Base-by-base conservation (phyloP, 2,113 vertebrate genomes). In the Todiramphus saurophagus region DNA sequence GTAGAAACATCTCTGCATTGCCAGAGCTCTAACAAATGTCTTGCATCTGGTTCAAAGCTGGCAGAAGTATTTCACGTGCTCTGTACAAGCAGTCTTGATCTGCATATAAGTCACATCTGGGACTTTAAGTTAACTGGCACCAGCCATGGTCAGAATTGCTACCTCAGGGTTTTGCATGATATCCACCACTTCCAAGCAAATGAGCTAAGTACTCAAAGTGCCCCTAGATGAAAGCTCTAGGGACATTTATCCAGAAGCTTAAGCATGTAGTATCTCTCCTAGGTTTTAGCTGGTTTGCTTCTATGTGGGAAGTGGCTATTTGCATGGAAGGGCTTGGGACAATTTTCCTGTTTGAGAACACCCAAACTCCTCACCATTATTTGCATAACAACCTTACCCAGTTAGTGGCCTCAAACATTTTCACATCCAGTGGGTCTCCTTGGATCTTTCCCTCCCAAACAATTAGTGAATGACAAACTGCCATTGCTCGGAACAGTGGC, bases 361-460 rank as follows among this genome's bases (percentile, higher is more conserved):
- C 16, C 33, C 44, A 37, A 81, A 69, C 13, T 41, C 16, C 4
- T 46, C 23, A 37, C n/a, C 17, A 4, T 7, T 46, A 16, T 72
- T 72, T n/a, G 24, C 28, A 14, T 13, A 81, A 86, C 10, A 77
- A 48, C 12, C 86, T 97, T 97, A 98, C 97, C 97, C 97, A 98
- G 35, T 91, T 72, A 56, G 97, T 98, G 56, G 94, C 96, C 70
- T 98, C 97, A 37, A 98, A 98, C 97, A 98, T 98, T 84, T 98
- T 98, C 83, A 97, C 64, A 66, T 98, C 97, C 87, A 98, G 50
- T 7, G 97, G 97, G 27, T 98, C 97, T 92, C 97, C 97, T 85
- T 98, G 97, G 60, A 97, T 92, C 77, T 87, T 95, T 59, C 95
- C 97, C 31, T 98, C 93, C 90, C 94, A 93, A 67, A 97, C 53